A percentile compares a stretch with the other conserved stretches of the same genome.
These are phyloP conservation scores for Fundulus diaphanus DNA, from an alignment of 2,797 vertebrate species.

Conservation along the genomic window DNA sequence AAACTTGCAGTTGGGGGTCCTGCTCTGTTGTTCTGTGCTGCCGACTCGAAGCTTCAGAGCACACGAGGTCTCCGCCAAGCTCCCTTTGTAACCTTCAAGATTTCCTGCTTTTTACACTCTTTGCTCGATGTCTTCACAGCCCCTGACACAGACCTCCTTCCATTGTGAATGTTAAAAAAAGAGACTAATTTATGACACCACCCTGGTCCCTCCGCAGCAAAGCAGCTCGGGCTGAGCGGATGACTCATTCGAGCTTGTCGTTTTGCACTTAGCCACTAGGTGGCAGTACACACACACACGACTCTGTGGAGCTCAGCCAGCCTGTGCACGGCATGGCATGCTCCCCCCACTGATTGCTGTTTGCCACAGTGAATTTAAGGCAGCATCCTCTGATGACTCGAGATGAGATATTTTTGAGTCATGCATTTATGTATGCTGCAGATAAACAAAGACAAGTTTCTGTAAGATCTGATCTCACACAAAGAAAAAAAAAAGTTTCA, in stretches of 20 bases:
- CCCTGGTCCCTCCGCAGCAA: conserved; percentile 54
- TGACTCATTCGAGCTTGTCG: conserved; percentile 54
- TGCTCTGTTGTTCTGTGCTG: conserved; percentile 32
- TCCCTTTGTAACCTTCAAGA: conserved; percentile 31
- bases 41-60: conserved; percentile 51
- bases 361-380: conserved; percentile 48
- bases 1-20: conserved; percentile 4
- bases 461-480: conserved; percentile 6
- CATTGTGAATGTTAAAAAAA: conserved; percentile 74
- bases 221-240: conserved; percentile 40
- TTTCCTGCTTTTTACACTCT: conserved; percentile 23
- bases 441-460: conserved; percentile 25
- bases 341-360: conserved; percentile 30
- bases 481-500: neutral
- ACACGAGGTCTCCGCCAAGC: conserved; percentile 32
- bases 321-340: conserved; percentile 15
- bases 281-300: conserved; percentile 70
- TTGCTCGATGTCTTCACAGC: conserved; percentile 53
- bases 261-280: conserved; percentile 52
- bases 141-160: conserved; percentile 61
- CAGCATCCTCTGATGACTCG: conserved; percentile 51
- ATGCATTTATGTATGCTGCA: conserved; percentile 49
- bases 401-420: conserved; percentile 45
- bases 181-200: conserved; percentile 73
- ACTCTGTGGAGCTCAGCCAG: conserved; percentile 10